Base-by-base conservation (phyloP, 2,888 invertebrate genomes). In the Aphelenchoides bicaudatus region DNA sequence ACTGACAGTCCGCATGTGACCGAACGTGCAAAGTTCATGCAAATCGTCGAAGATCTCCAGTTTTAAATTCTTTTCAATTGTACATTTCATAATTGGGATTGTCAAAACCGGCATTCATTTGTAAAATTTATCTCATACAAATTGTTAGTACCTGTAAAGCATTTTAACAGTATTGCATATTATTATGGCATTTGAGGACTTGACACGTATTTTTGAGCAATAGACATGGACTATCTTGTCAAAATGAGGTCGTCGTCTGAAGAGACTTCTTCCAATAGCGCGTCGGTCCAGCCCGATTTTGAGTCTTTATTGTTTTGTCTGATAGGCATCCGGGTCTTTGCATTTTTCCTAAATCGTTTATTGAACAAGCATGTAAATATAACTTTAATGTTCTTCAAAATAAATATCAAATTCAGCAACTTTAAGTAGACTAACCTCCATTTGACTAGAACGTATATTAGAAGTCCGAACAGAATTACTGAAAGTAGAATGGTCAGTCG, bases 371-470 rank as follows among this genome's bases (percentile, higher is more conserved):
- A n/a, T n/a, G n/a, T n/a, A n/a, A n/a, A n/a, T n/a, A n/a, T n/a
- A n/a, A n/a, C n/a, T n/a, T n/a, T n/a, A n/a, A n/a, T n/a, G n/a
- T n/a, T n/a, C n/a, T n/a, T n/a, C n/a, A n/a, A n/a, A n/a, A n/a
- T n/a, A n/a, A n/a, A n/a, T n/a, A n/a, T n/a, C 3, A 2, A 43
- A 25, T 6, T 39, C 3, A 16, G 43, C 43, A 25, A 43, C 13
- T 43, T 3, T 5, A 21, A 4, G 23, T 16, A 8, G 39, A 56
- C 57, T 55, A 8, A 56, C 57, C 57, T 21, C 16, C 23, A 52
- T 19, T 55, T 57, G 57, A 23, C 30, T 28, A 56, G 30, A 23
- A 37, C 51, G 6, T 29, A 56, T 21, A 56, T 27, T 4, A 29
- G 30, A 30, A 34, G 27, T 25, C 37, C n/a, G 51, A 49, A 25